Conservation (phyloP, 2,797 vertebrate species). For the Acipenser ruthenus region DNA sequence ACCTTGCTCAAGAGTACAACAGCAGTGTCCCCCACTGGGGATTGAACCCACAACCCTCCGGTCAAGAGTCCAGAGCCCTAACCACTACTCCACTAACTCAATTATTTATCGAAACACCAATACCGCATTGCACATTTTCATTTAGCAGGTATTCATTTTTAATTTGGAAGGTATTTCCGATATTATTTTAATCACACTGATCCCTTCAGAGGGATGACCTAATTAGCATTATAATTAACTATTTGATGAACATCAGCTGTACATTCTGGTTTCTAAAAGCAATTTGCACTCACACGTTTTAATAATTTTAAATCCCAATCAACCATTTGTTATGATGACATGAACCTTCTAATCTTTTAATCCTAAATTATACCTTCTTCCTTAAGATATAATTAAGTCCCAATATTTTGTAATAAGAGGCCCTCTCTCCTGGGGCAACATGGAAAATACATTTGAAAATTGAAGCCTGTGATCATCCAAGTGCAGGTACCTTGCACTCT, state of each 20-base stretch:
- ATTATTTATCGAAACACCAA: conserved; percentile 1
- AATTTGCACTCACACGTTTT: neutral
- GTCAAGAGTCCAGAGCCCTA: no score
- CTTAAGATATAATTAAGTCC: conserved; percentile 17
- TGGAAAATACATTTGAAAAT: conserved; percentile 1
- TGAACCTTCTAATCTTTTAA: conserved; percentile 51
- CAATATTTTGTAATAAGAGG: conserved; percentile 21
- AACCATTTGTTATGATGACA: conserved; percentile 49
- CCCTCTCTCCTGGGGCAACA: conserved; percentile 6
- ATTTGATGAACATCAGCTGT: conserved; percentile 21
- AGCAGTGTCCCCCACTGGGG: no score
- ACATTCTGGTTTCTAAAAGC: neutral
- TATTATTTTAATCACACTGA: conserved; percentile 36
- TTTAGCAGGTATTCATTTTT: conserved; percentile 46
- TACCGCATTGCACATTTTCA: conserved; percentile 21
- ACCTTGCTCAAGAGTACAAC: no score
- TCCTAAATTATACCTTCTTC: conserved; percentile 53
- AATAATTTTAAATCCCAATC: conserved; percentile 33
- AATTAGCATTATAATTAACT: conserved; percentile 52
- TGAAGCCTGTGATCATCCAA: neutral
- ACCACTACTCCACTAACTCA: no score
- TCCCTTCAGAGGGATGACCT: conserved; percentile 42
- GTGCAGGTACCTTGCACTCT: neutral
- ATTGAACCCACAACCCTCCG: no score
- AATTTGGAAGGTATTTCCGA: conserved; percentile 36